phyloP scores from a whole-genome alignment of 2,113 vertebrate species.

The Chionis minor region DNA sequence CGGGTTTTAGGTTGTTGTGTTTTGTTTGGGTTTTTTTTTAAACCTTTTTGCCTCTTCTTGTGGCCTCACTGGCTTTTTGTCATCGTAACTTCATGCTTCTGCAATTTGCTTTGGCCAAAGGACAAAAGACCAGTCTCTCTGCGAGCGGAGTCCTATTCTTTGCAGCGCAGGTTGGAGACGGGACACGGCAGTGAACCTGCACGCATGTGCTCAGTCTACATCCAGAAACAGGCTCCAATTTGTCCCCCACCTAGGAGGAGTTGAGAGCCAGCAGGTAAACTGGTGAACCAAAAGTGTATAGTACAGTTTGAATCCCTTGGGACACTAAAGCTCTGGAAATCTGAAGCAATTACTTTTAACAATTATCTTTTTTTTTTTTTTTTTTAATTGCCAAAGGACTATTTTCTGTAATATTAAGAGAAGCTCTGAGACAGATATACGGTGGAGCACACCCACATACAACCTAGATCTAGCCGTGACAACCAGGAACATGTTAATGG shows the following conservation, averaged over 20 bases:
- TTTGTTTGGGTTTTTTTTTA: not conserved
- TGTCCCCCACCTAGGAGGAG: not conserved
- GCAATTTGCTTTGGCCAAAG: not conserved
- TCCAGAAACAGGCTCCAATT: not conserved
- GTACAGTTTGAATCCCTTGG: not conserved
- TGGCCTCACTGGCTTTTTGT: not conserved
- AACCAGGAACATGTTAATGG: accelerated
- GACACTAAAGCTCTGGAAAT: not conserved
- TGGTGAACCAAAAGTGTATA: not conserved
- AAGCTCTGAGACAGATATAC: not conserved
- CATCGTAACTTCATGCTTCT: not conserved
- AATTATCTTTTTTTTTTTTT: not conserved
- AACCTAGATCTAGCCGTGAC: not conserved
- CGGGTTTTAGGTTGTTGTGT: too few relatives aligned
- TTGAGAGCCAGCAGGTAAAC: not conserved
- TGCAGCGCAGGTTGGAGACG: not conserved
- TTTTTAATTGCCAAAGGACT: not conserved
- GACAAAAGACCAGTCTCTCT: not conserved
- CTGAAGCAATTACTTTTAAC: not conserved
- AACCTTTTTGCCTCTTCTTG: not conserved
- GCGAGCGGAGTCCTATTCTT: not conserved
- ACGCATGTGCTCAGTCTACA: accelerated
- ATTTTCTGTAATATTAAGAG: not conserved
- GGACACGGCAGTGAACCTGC: not conserved
- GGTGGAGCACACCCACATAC: accelerated